phyloP scores from a whole-genome alignment of 2,797 vertebrate genomes.

The Girardinus metallicus region DNA sequence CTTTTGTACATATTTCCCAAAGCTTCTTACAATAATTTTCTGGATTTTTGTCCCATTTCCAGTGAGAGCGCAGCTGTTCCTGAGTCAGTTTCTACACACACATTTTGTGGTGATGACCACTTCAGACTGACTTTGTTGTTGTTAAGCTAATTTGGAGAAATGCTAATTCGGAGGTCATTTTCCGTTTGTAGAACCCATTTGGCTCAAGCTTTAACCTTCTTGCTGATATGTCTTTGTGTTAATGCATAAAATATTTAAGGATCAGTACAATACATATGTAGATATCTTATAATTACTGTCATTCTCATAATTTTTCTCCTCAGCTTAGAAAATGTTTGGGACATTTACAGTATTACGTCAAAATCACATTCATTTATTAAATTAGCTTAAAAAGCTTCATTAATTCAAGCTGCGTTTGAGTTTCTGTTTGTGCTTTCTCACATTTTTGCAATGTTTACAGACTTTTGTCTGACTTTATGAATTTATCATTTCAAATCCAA shows the following conservation, averaged over 20 bases:
- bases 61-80: background rate
- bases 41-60: background rate
- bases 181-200: background rate
- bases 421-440: background rate
- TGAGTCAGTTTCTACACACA: background rate
- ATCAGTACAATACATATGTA: background rate
- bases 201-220: background rate
- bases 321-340: background rate
- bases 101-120: too few relatives aligned
- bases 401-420: background rate
- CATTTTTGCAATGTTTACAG: background rate
- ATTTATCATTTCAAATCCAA: background rate
- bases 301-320: background rate
- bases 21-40: background rate
- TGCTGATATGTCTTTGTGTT: background rate
- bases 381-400: background rate
- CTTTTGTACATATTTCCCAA: background rate
- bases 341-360: background rate
- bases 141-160: background rate
- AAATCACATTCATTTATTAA: background rate
- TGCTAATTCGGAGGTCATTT: background rate
- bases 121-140: background rate
- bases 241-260: background rate
- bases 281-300: background rate
- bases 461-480: background rate